Evolutionary conservation across 2,888 invertebrate species (phyloP), one percentile per base, ranked within the genome.

Genomic region (Himalopsyche tibetana): DNA sequence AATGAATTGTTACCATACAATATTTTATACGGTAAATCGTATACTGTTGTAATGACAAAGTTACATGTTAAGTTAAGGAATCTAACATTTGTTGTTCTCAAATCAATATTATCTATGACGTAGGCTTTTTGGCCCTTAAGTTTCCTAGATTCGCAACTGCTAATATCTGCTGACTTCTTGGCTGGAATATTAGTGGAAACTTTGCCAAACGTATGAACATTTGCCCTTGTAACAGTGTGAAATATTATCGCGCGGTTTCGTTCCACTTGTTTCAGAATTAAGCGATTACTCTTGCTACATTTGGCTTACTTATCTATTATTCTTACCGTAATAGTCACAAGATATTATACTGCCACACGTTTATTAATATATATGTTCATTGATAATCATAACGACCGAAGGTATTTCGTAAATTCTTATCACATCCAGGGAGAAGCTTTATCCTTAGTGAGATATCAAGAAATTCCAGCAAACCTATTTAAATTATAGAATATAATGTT

Each of bases 151-250:
- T 63, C 63, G 63, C 28, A 63, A 63, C 63, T 19, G 63, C 63
- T 63, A 19, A 63, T 63, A 63, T 63, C 19, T n/a, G 19, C 63
- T 63, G 63, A 63, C 63, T 63, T 63, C 19, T 63, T 63, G 19
- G 5, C 28, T 63, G 8, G 63, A 63, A 63, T 63, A 63, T 63
- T 63, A 9, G 19, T 63, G 63, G 63, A n/a, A 63, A 63, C 63
- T 63, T 63, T 63, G 63, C 63, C 63, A 63, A 63, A 63, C 63
- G 19, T 63, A 63, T 63, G 63, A 19, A 19, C 63, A 15, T 28
- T 63, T 63, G 63, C 63, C 63, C 63, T 63, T 63, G 63, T 63
- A 63, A 63, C 63, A 6, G 63, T 63, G 63, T 63, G 63, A 63
- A 63, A 63, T 63, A 63, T 63, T 63, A 63, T 63, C 63, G 28